Conservation (phyloP, 2,113 vertebrate species). For the Lota lota region DNA sequence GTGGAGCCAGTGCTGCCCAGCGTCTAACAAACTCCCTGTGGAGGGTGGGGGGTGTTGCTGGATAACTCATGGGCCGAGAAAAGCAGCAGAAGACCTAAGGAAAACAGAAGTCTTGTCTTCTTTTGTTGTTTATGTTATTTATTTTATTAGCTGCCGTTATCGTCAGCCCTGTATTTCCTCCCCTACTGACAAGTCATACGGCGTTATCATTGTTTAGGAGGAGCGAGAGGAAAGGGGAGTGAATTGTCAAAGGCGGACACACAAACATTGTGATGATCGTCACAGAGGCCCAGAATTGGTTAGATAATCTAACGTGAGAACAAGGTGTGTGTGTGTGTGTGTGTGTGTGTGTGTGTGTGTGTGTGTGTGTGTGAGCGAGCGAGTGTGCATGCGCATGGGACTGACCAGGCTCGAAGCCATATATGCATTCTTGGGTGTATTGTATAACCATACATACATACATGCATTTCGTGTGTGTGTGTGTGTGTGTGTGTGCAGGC, state of each 20-base stretch:
- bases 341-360: too few relatives aligned
- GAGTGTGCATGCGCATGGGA: background rate
- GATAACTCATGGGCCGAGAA: constrained; percentile 53
- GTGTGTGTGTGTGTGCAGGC: constrained; percentile 45
- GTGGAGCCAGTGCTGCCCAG: constrained; percentile 37
- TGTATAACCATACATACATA: background rate
- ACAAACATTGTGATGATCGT: background rate
- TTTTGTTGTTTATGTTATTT: background rate
- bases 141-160: constrained; percentile 56
- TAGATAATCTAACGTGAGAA: too few relatives aligned
- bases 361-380: too few relatives aligned
- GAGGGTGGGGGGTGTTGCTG: constrained; percentile 34
- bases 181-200: constrained; percentile 28
- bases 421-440: background rate
- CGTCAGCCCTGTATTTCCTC: constrained; percentile 40
- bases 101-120: constrained; percentile 64
- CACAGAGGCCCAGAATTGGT: background rate
- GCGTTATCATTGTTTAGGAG: constrained; percentile 45
- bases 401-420: too few relatives aligned
- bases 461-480: constrained; percentile 11
- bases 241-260: background rate
- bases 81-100: constrained; percentile 54
- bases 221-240: constrained; percentile 25
- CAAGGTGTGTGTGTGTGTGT: too few relatives aligned
- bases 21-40: constrained; percentile 64